Base-by-base conservation (phyloP, 2,888 invertebrate species). In the Acleris holmiana region DNA sequence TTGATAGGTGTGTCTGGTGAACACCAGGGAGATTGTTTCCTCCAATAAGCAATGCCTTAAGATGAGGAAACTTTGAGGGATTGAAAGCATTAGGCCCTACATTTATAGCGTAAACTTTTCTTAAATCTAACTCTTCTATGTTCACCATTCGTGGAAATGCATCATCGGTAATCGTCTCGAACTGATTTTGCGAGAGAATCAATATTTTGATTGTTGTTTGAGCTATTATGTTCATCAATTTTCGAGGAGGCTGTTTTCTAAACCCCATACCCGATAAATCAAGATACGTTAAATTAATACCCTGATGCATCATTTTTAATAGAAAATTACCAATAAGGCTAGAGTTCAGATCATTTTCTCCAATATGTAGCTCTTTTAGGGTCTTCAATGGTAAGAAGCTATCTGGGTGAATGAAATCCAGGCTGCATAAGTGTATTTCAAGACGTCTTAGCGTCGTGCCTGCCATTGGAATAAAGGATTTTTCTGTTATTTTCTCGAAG, bases 141-240 rank as follows among this genome's bases (percentile, higher is more conserved):
- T 93, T 92, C 0, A 85, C 80, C 94, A 94, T 94, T 48, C 60
- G 63, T 1, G 94, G 94, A 75, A 95, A 94, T 4, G 84, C 79
- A n/a, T 90, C 82, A 10, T 90, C 84, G 13, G 76, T 73, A 7
- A 95, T 86, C 1, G 88, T 76, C 81, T 94, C 94, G 72, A 94
- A 94, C 71, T 94, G 94, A 74, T 94, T 94, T 56, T 89, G 79
- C 0, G 93, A 85, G 47, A 95, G 74, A 59, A 84, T 85, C 49
- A 95, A 78, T 53, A 82, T 79, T 29, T 84, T 89, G 47, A 94
- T 87, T 2, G 91, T 93, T 0, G 93, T 89, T 17, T 86, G 80
- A 6, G 93, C 92, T 55, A 94, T 90, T 0, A 91, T 83, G 63
- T 90, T 77, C 73, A 94, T 77, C 6, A 94, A 73, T 4, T 78